Percentiles rank a stretch among this genome's conserved stretches.
Evolutionary conservation across 2,113 vertebrate genomes (phyloP).

Genomic region (Heterotilapia buettikoferi): DNA sequence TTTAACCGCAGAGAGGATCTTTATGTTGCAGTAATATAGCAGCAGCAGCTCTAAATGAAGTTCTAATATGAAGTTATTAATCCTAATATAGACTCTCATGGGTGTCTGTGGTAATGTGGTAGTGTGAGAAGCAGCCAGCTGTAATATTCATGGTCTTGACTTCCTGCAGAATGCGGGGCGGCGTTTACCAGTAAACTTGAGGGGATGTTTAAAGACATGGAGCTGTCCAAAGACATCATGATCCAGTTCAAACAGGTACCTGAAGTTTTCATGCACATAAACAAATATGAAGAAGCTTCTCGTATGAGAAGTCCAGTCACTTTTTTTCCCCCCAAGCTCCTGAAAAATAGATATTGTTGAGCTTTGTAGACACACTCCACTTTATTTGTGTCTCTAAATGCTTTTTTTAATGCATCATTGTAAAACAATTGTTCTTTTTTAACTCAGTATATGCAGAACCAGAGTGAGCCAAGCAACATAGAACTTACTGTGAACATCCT

Average conservation of each 20-base stretch:
- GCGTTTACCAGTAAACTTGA: constrained; percentile 99
- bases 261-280: not conserved
- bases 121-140: not conserved
- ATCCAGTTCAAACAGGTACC: constrained; percentile 96
- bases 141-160: not conserved
- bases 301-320: not conserved
- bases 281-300: not conserved
- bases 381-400: not conserved
- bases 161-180: constrained; percentile 89
- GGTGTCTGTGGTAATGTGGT: not conserved
- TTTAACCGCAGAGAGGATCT: not conserved
- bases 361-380: not conserved
- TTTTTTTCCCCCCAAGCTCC: not conserved
- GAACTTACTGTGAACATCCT: constrained; percentile 98
- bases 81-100: not conserved
- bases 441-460: constrained; percentile 94
- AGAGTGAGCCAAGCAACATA: constrained; percentile 96
- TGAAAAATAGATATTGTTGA: not conserved
- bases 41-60: not conserved
- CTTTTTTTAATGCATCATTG: not conserved
- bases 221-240: constrained; percentile 99
- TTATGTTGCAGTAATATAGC: not conserved
- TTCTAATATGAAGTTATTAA: not conserved
- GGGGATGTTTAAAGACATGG: constrained; percentile 99
- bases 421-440: not conserved